These are phyloP conservation scores for Busseola fusca DNA, from an alignment of 2,888 invertebrate genomes.

Conservation along the genomic window DNA sequence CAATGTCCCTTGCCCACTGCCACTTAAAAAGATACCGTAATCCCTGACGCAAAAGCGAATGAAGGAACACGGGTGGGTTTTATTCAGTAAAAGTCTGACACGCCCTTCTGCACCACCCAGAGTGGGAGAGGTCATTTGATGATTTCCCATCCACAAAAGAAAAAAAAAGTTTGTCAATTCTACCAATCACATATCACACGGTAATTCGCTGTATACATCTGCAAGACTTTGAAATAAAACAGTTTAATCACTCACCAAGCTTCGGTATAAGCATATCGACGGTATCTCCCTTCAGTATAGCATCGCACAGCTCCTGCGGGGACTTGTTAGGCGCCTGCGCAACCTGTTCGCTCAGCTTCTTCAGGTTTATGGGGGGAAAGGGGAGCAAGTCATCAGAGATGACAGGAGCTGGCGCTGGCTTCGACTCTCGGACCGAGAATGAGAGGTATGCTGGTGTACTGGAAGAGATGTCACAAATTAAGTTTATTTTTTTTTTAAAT, in stretches of 20 bases:
- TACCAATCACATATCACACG: neutral
- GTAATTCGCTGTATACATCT: neutral
- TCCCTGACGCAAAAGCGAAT: too few species aligned
- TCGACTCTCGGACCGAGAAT: constrained; percentile 68
- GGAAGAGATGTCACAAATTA: constrained; percentile 34
- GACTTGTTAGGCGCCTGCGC: constrained; percentile 60
- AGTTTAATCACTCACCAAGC: constrained; percentile 71
- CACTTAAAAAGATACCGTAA: too few species aligned
- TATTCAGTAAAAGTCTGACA: too few species aligned
- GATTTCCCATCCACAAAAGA: too few species aligned
- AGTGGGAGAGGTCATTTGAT: too few species aligned
- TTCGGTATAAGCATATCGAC: constrained; percentile 80
- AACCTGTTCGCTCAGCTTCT: constrained; percentile 65
- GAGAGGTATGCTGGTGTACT: constrained; percentile 81
- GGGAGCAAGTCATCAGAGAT: constrained; percentile 82
- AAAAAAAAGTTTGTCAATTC: too few species aligned
- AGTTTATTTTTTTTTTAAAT: neutral
- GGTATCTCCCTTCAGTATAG: constrained; percentile 75
- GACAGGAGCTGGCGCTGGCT: constrained; percentile 68
- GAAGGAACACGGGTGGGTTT: too few species aligned
- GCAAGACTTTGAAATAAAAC: neutral
- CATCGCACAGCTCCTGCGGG: constrained; percentile 73
- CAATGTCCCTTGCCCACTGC: too few species aligned
- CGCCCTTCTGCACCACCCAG: too few species aligned
- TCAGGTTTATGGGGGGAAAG: constrained; percentile 69